These are phyloP conservation scores for Lophius piscatorius DNA, from an alignment of 2,113 vertebrate species.

Conservation along the genomic window DNA sequence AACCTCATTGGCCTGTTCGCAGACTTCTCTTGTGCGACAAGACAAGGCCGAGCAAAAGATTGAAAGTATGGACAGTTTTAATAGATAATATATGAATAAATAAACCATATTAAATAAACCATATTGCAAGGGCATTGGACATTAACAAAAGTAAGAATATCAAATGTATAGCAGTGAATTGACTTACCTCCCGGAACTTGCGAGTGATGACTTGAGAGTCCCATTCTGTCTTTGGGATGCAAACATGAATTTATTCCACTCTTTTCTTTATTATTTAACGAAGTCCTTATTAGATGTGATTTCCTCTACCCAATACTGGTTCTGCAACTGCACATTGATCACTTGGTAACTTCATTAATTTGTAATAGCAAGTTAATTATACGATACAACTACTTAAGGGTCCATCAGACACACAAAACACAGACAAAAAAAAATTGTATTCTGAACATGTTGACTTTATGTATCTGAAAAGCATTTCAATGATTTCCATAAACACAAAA, in stretches of 20 bases:
- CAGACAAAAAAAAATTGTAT: too few relatives aligned
- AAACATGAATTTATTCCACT: not conserved
- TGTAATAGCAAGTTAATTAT: too few relatives aligned
- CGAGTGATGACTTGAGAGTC: not conserved
- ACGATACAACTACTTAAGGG: too few relatives aligned
- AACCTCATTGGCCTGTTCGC: not conserved
- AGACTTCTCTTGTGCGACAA: not conserved
- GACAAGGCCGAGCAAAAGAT: not conserved
- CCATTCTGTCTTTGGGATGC: constrained; percentile 1
- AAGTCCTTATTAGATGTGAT: not conserved
- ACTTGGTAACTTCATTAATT: not conserved
- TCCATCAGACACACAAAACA: too few relatives aligned
- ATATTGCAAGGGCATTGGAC: not conserved
- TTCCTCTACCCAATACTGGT: not conserved
- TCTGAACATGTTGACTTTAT: too few relatives aligned
- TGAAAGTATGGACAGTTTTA: not conserved
- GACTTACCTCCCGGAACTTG: too few relatives aligned
- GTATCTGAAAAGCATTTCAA: too few relatives aligned
- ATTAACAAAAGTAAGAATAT: not conserved
- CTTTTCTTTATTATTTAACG: not conserved
- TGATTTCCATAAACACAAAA: too few relatives aligned
- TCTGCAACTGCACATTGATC: not conserved
- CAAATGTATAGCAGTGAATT: too few relatives aligned
- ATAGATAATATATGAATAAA: too few relatives aligned
- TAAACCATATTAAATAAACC: too few relatives aligned